A percentile compares a stretch with the other conserved stretches of the same genome.
Conservation (phyloP, 2,113 vertebrate species). For the Heterotis niloticus region DNA sequence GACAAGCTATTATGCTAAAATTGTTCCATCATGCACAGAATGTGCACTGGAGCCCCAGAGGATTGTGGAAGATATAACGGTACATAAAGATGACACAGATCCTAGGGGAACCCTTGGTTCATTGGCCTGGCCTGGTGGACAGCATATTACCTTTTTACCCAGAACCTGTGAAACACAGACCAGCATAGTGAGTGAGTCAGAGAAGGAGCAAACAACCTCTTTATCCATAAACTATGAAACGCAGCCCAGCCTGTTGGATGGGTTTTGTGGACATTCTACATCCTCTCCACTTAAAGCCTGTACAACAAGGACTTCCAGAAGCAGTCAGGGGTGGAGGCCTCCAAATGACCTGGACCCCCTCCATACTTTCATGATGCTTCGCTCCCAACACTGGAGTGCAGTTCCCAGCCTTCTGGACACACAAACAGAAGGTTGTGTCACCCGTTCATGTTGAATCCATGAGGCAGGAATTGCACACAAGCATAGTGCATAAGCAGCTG, state of each 20-base stretch:
- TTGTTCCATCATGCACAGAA: background rate
- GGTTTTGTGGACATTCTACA: background rate
- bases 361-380: constrained; percentile 13
- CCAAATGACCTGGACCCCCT: constrained; percentile 10
- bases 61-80: background rate
- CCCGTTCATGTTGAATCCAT: background rate
- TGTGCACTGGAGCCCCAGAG: background rate
- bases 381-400: background rate
- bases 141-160: background rate
- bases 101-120: background rate
- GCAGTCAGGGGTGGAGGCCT: background rate
- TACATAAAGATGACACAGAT: background rate
- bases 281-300: background rate
- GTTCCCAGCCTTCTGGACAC: background rate
- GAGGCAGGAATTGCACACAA: background rate
- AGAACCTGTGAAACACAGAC: background rate
- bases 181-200: too few relatives aligned
- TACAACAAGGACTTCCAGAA: background rate
- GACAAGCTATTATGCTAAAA: too few relatives aligned
- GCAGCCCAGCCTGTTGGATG: background rate
- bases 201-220: too few relatives aligned
- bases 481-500: background rate
- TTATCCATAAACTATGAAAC: too few relatives aligned
- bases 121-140: background rate
- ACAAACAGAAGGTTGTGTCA: background rate